Base-by-base conservation (phyloP, 2,888 invertebrate species). In the Plagodis pulveraria region DNA sequence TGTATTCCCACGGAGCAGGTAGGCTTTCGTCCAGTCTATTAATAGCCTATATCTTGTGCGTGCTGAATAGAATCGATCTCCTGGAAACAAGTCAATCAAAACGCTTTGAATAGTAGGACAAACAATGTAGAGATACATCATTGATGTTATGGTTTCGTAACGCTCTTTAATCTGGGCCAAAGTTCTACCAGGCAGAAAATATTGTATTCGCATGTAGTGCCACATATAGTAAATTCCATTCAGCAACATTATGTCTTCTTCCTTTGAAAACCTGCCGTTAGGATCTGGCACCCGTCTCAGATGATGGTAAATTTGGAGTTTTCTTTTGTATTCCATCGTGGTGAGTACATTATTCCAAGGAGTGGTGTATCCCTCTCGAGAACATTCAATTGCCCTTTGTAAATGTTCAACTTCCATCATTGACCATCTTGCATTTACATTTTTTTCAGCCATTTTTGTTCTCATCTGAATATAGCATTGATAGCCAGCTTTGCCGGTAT, bases 331-430 rank as follows among this genome's bases (percentile, higher is more conserved):
- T 7, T 94, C 93, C 83, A 96, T 94, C 50, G 94, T 93, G 32
- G 92, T 90, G 0, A 94, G 90, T 6, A 97, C 94, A 76, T 94
- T 94, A 5, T 94, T 93, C 97, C 97, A 98, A 0, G 96, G 95
- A 64, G 97, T 95, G 47, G 93, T 94, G 59, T 94, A 89, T 11
- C 95, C 96, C 56, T 95, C 89, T 64, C 90, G 94, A 65, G 94
- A 94, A 62, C 86, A 87, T n/a, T 95, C 93, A 0, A 98, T 93
- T 2, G 95, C 81, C 55, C 93, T 89, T 40, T 92, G 75, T 4
- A 98, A 86, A 49, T 93, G 91, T 51, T 93, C 87, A 70, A 97
- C 96, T 78, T 98, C 98, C 47, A 94, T 93, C 8, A 83, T 76
- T 0, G 94, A 92, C 96, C 97, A 98, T 64, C 93, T 94, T 0